These are phyloP conservation scores for Limenitis arthemis DNA, from an alignment of 2,888 invertebrate species.

Conservation along the genomic window DNA sequence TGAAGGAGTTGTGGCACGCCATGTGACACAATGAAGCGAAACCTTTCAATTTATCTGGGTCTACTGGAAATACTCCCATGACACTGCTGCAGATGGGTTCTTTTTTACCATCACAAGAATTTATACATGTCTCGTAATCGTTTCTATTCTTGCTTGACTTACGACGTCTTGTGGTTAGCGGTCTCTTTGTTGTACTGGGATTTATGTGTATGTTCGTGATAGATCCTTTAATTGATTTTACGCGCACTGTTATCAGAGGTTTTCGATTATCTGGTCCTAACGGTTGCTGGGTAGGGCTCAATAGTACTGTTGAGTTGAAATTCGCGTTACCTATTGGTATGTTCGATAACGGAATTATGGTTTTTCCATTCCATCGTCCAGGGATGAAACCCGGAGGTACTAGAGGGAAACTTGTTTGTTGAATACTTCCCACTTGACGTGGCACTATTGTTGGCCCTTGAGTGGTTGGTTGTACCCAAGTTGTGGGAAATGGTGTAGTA, in stretches of 20 bases:
- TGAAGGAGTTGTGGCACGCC: slow-evolving; percentile 63
- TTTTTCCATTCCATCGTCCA: neutral
- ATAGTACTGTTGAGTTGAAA: neutral
- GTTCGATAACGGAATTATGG: slow-evolving; percentile 10
- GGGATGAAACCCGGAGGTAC: slow-evolving; percentile 1
- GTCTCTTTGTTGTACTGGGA: slow-evolving; percentile 38
- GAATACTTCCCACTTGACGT: neutral
- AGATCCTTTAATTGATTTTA: slow-evolving; percentile 47
- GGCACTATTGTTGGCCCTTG: slow-evolving; percentile 1
- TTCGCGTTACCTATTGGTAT: slow-evolving; percentile 2
- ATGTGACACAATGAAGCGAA: slow-evolving; percentile 63
- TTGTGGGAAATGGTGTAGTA: neutral
- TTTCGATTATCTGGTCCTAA: slow-evolving; percentile 10
- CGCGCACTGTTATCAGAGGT: slow-evolving; percentile 42
- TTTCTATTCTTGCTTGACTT: slow-evolving; percentile 41
- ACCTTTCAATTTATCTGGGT: slow-evolving; percentile 52
- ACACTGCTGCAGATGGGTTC: slow-evolving; percentile 55
- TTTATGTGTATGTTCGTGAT: slow-evolving; percentile 51
- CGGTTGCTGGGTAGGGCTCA: slow-evolving; percentile 10
- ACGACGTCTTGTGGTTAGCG: slow-evolving; percentile 31
- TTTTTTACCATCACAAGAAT: slow-evolving; percentile 45
- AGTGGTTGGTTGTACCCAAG: neutral
- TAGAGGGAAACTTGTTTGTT: neutral
- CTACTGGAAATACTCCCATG: slow-evolving; percentile 38
- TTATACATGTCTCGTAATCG: slow-evolving; percentile 48